Evolutionary conservation across 2,888 invertebrate species (phyloP), one percentile per base, ranked within the genome.

Genomic region (Thereva unica): DNA sequence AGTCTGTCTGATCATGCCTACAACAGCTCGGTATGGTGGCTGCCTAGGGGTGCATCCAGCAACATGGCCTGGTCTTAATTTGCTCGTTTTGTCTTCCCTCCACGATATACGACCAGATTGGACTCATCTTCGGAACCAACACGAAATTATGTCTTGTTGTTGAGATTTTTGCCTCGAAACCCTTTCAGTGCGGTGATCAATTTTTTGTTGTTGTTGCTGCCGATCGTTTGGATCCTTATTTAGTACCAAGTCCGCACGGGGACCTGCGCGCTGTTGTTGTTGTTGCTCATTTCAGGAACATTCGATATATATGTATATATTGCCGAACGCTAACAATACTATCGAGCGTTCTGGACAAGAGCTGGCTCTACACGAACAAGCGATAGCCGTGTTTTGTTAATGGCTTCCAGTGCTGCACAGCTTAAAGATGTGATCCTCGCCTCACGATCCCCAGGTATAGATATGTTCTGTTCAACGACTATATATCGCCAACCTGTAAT

Each of bases 121-220:
- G 47, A 64, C 54, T 64, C 64, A 64, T 66, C 57, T 56, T 66
- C 56, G 40, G 52, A 66, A 53, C 59, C 47, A 59, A 57, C 66
- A 59, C 52, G 53, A 66, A 66, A 66, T 66, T 66, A 66, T 66
- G 66, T 56, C 66, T 57, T 66, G 53, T 45, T 59, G 56, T 50
- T 57, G 57, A 50, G 40, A 49, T 61, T 61, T 61, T 61, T 65
- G 41, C 65, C 34, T 52, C 45, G 65, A 61, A 59, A 41, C 34
- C 35, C 61, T 38, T 23, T 55, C 55, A 65, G 54, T 41, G n/a
- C 45, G 49, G 55, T 47, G 7, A n/a, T 65, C 40, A 55, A 53
- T 44, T 53, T 64, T 64, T 61, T 61, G 49, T 23, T 23, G 49
- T 23, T 23, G 23, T 2, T 23, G 23, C 23, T 23, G 38, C 35